Conservation (phyloP, 2,113 vertebrate genomes). For the Rhipidura dahli region DNA sequence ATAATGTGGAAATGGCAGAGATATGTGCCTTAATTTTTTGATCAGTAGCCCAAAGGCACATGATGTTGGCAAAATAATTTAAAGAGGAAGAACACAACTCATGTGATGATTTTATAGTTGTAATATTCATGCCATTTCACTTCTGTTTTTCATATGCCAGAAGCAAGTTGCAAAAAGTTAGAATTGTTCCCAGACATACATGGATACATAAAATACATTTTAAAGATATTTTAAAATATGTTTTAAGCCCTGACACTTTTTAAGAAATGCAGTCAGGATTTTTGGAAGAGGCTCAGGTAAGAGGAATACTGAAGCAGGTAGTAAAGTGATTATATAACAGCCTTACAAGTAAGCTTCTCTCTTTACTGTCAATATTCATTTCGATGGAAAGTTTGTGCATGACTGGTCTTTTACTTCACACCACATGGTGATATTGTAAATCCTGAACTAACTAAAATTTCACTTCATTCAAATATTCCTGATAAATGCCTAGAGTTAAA, state of each 20-base stretch:
- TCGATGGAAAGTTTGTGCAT: slow-evolving; percentile 37
- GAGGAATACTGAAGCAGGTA: neutral
- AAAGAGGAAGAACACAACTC: neutral
- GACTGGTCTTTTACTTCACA: neutral
- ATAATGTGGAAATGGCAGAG: neutral
- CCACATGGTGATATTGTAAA: neutral
- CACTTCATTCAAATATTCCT: neutral
- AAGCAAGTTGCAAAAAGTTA: neutral
- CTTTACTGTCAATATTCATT: slow-evolving; percentile 35
- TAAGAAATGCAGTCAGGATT: slow-evolving; percentile 4
- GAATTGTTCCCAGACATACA: neutral
- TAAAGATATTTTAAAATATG: neutral
- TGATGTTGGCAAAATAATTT: neutral
- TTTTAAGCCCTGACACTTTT: neutral
- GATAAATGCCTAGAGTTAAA: neutral
- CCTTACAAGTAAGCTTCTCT: neutral
- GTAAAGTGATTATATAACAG: slow-evolving; percentile 32
- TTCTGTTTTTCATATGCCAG: neutral
- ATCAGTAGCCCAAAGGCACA: neutral
- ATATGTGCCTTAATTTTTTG: neutral
- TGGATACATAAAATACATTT: neutral
- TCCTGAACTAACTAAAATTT: neutral
- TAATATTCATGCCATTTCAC: neutral
- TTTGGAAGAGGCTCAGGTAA: slow-evolving; percentile 1
- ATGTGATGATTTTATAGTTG: neutral